Conservation (phyloP, 2,888 invertebrate species). For the Cerastoderma edule region DNA sequence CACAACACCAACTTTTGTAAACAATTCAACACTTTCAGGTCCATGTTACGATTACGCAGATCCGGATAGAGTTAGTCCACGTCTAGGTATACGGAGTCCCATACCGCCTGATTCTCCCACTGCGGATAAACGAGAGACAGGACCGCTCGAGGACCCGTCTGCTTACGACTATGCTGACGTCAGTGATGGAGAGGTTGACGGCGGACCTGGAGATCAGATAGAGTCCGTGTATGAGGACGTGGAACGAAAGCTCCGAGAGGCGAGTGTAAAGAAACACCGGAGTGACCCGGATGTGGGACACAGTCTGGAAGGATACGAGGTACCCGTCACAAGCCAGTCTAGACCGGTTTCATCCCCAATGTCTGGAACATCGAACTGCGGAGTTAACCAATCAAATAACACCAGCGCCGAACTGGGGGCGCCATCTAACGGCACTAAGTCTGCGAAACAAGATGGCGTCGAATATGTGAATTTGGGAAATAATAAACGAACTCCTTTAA, state of each 20-base stretch:
- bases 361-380: background rate
- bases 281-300: slow-evolving; percentile 30
- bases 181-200: slow-evolving; percentile 18
- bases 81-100: background rate
- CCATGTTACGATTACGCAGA: slow-evolving; percentile 32
- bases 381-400: background rate
- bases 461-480: slow-evolving; percentile 20
- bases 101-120: background rate
- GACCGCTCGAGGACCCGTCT: slow-evolving; percentile 13
- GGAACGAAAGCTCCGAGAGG: slow-evolving; percentile 14
- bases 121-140: slow-evolving; percentile 10
- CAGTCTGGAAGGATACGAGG: slow-evolving; percentile 27
- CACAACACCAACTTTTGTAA: background rate
- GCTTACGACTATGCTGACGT: slow-evolving; percentile 46
- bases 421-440: background rate
- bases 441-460: background rate
- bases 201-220: background rate
- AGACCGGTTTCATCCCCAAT: slow-evolving; percentile 23
- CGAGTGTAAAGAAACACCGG: slow-evolving; percentile 35
- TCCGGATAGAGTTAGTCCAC: background rate
- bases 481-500: slow-evolving; percentile 13
- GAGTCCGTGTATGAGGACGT: slow-evolving; percentile 44
- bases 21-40: background rate
- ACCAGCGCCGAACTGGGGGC: background rate
- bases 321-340: slow-evolving; percentile 23